phyloP scores from a whole-genome alignment of 2,888 invertebrate species.

The Habrosyne pyritoides region DNA sequence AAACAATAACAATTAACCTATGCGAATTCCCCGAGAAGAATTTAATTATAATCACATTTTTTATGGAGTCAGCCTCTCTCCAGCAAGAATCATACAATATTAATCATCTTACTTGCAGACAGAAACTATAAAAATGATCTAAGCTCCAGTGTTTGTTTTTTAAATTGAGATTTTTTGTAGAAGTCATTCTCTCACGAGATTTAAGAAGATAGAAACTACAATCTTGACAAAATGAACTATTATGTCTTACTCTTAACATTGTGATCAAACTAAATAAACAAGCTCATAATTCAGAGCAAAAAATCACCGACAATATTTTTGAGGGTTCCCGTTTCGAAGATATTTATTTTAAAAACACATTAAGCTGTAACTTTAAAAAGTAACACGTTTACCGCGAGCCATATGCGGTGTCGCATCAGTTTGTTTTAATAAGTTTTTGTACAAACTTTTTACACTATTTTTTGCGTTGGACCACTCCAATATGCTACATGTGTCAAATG shows the following conservation, averaged over 20 bases:
- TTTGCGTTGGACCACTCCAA: conserved; percentile 23
- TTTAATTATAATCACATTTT: too few species aligned
- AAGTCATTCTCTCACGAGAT: too few species aligned
- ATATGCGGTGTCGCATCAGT: conserved; percentile 29
- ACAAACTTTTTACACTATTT: conserved; percentile 18
- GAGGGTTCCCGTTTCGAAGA: conserved; percentile 23
- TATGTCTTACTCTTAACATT: too few species aligned
- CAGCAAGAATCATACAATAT: too few species aligned
- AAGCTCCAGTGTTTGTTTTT: too few species aligned
- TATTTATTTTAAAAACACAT: conserved; percentile 14
- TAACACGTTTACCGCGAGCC: conserved; percentile 27
- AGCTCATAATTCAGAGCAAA: not conserved
- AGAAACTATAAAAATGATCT: too few species aligned
- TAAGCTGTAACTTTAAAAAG: conserved; percentile 27
- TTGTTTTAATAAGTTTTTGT: conserved; percentile 30
- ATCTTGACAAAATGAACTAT: not conserved
- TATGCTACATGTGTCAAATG: conserved; percentile 52
- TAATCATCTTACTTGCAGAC: too few species aligned
- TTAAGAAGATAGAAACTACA: too few species aligned
- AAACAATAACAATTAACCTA: too few species aligned
- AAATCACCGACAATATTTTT: conserved; percentile 21
- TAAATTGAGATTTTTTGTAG: too few species aligned
- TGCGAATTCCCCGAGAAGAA: too few species aligned
- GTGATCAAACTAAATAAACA: not conserved
- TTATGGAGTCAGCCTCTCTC: too few species aligned